Evolutionary conservation across 2,113 vertebrate genomes (phyloP), one percentile per base, ranked within the genome.

Genomic region (Nerophis lumbriciformis): DNA sequence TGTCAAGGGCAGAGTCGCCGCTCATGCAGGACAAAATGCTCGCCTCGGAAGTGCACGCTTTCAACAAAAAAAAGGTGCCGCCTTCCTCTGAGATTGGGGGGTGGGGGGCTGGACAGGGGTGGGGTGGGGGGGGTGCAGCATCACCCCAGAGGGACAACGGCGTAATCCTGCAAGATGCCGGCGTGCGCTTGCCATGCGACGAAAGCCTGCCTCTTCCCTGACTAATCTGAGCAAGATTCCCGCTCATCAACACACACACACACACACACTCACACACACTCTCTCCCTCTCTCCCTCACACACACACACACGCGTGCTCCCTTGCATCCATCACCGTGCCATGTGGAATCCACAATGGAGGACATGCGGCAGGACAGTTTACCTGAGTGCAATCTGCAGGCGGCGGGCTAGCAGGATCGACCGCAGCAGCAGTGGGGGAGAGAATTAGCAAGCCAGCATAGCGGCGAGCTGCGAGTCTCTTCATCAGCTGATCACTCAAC

Each of bases 361-460:
- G 78, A 57, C 76, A 68, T 70, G 65, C 56, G 63, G 81, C 62
- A 71, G 65, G 71, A 69, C 80, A 1, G 72, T 97, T 98, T 98
- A 98, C 96, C 96, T 98, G 95, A 91, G 89, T 91, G 94, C 93
- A 93, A 90, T 94, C 92, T 93, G 95, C 93, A 92, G 94, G 94
- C 93, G 91, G 93, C 21, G 19, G 35, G 91, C 92, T 93, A 90
- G 92, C 93, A 82, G 93, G 93, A 93, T 80, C 87, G 81, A 93
- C 87, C 80, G 94, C 93, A 93, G 94, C 94, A 93, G 94, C 96
- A 94, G 96, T 92, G 92, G 95, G 95, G 93, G 94, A 98, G 93
- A 98, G 97, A 97, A 98, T 98, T 96, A 98, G 94, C 95, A 97
- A 93, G 83, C 94, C 95, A 93, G 96, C 94, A 96, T 97, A 96